phyloP scores from a whole-genome alignment of 2,888 invertebrate genomes.

The Prenolepis imparis region DNA sequence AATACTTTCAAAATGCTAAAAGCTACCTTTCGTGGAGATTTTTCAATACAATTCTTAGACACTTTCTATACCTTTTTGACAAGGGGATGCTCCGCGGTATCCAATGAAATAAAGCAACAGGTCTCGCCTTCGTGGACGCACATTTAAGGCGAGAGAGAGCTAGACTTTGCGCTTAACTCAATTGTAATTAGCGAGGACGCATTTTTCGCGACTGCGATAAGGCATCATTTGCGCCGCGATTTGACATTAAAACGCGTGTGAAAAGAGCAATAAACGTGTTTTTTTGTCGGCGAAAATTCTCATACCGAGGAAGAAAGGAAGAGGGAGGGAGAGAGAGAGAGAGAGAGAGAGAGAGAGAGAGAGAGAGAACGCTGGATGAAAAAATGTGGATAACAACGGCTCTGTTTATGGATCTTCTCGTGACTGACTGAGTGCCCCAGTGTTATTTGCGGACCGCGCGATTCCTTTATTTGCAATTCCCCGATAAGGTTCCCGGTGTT shows the following conservation, averaged over 20 bases:
- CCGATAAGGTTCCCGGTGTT: constrained; percentile 68
- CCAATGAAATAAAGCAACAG: not conserved
- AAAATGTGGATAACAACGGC: constrained; percentile 45
- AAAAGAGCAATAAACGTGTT: constrained; percentile 51
- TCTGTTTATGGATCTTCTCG: constrained; percentile 48
- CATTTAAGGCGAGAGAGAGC: not conserved
- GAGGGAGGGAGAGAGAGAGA: not conserved
- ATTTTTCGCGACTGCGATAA: constrained; percentile 49
- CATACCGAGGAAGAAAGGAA: not conserved
- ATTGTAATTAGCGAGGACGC: not conserved
- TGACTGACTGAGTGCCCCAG: constrained; percentile 69
- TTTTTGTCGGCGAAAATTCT: too few relatives aligned
- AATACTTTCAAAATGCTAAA: not conserved
- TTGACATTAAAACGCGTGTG: constrained; percentile 43
- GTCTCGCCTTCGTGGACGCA: not conserved
- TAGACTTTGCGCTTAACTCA: not conserved
- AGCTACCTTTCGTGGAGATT: not conserved
- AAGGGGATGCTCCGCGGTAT: not conserved
- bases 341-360: constrained; percentile 18
- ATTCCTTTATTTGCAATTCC: constrained; percentile 69
- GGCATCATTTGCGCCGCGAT: constrained; percentile 48
- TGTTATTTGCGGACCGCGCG: constrained; percentile 70
- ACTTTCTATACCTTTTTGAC: not conserved
- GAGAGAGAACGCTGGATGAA: not conserved
- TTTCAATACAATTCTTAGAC: not conserved